A percentile compares a stretch with the other conserved stretches of the same genome.
Evolutionary conservation across 2,888 invertebrate genomes (phyloP).

Genomic region (Lysandra bellargus): DNA sequence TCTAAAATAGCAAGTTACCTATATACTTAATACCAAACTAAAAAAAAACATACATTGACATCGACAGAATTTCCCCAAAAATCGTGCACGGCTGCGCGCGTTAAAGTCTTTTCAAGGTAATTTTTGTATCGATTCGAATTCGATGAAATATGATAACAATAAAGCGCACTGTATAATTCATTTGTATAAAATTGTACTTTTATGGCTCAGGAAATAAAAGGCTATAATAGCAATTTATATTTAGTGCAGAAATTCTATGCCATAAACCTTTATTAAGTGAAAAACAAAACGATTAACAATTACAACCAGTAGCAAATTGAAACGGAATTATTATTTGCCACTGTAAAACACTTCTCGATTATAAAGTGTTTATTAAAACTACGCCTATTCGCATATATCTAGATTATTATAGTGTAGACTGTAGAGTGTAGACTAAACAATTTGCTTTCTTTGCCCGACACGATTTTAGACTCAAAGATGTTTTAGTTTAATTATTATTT

Average conservation of each 20-base stretch:
- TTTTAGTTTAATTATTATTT: no score
- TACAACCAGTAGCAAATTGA: background rate
- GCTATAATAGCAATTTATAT: background rate
- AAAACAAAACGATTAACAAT: constrained; percentile 17
- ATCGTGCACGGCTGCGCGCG: background rate
- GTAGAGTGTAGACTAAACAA: background rate
- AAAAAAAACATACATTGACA: no score
- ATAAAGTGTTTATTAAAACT: constrained; percentile 41
- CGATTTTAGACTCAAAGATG: background rate
- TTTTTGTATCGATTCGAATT: no score
- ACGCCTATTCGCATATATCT: background rate
- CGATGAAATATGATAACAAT: background rate
- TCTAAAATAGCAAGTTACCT: no score
- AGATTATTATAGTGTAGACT: no score
- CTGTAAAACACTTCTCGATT: constrained; percentile 26
- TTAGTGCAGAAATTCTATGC: background rate
- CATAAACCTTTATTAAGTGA: background rate
- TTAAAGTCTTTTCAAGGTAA: background rate
- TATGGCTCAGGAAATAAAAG: background rate
- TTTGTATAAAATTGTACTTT: background rate
- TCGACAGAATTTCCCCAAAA: no score
- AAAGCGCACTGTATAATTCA: background rate
- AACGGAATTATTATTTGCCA: background rate
- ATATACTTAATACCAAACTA: no score
- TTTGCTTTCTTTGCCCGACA: background rate